Conservation (phyloP, 1,140 invertebrate species). For the Ladona fulva region DNA sequence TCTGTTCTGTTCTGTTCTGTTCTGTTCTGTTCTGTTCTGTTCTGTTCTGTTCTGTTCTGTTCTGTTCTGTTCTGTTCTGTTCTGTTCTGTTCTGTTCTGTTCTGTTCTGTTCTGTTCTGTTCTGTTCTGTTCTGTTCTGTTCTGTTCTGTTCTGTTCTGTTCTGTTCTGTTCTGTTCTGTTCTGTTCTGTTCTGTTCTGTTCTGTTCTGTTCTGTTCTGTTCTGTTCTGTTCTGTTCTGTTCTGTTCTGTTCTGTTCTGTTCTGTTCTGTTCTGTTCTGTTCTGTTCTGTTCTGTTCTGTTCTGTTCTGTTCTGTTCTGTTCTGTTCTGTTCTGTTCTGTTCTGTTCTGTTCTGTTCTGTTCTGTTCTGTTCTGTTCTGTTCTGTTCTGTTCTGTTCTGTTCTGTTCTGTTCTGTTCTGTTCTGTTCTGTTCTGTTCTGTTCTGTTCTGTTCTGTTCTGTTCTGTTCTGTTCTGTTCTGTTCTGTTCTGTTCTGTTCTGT, state of each 20-base stretch:
- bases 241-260: constrained; percentile 21
- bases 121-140: constrained; percentile 23
- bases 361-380: constrained; percentile 21
- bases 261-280: constrained; percentile 21
- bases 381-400: constrained; percentile 21
- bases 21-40: constrained; percentile 23
- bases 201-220: constrained; percentile 22
- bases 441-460: constrained; percentile 21
- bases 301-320: constrained; percentile 21
- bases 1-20: constrained; percentile 23
- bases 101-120: constrained; percentile 22
- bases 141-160: constrained; percentile 22
- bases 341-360: constrained; percentile 21
- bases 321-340: constrained; percentile 21
- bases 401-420: constrained; percentile 21
- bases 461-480: constrained; percentile 21
- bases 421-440: constrained; percentile 21
- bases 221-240: constrained; percentile 22
- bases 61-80: constrained; percentile 23
- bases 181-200: constrained; percentile 23
- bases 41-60: constrained; percentile 23
- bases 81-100: constrained; percentile 23
- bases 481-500: constrained; percentile 21
- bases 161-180: constrained; percentile 23
- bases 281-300: constrained; percentile 21